These are phyloP conservation scores for Porites cylindrica DNA, from an alignment of 92 coral and sea anemone species.

Conservation along the genomic window DNA sequence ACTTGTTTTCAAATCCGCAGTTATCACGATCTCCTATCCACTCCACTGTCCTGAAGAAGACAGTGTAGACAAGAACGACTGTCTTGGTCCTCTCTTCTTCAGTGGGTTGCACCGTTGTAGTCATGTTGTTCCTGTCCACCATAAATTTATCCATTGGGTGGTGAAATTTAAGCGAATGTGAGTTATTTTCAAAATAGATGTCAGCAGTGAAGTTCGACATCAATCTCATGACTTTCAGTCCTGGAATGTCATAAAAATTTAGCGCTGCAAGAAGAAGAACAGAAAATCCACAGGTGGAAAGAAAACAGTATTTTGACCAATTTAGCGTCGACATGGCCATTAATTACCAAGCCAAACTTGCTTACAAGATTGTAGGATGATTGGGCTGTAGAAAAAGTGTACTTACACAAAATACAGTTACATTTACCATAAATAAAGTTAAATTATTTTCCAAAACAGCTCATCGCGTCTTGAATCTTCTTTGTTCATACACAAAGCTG, in stretches of 20 bases:
- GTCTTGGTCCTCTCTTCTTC: background rate
- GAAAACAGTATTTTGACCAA: background rate
- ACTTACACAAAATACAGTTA: too few relatives aligned
- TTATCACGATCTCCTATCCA: background rate
- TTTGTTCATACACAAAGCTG: too few relatives aligned
- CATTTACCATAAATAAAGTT: too few relatives aligned
- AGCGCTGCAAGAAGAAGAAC: background rate
- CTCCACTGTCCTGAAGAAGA: background rate
- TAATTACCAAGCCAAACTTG: too few relatives aligned
- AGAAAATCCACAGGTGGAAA: background rate
- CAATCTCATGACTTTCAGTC: background rate
- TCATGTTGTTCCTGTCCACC: background rate
- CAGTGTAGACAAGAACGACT: background rate
- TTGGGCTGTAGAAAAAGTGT: too few relatives aligned
- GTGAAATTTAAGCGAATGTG: background rate
- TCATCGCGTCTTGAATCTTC: too few relatives aligned
- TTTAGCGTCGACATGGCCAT: too few relatives aligned
- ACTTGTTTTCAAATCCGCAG: background rate
- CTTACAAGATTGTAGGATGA: too few relatives aligned
- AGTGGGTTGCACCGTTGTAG: background rate
- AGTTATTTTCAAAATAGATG: too few relatives aligned
- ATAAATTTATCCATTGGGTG: background rate
- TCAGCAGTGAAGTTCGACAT: too few relatives aligned
- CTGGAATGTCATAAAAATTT: background rate
- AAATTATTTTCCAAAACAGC: too few relatives aligned